Conservation (phyloP, 2,888 invertebrate species). For the Leptogaster cylindrica region DNA sequence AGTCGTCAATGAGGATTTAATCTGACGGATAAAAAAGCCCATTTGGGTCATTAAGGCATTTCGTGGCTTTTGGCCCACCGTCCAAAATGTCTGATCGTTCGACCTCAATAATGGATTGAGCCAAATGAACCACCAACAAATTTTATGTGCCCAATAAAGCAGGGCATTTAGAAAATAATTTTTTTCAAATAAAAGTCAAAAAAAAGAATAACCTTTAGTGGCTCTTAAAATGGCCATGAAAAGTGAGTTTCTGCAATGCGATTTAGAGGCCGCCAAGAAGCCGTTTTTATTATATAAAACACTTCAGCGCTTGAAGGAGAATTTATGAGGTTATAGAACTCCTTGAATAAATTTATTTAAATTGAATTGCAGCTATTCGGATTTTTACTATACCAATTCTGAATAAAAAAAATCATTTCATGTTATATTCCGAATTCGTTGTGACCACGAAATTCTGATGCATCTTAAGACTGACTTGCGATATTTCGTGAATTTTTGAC, state of each 20-base stretch:
- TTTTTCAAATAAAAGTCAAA: conserved; percentile 42
- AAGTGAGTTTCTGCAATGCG: neutral
- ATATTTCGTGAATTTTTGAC: neutral
- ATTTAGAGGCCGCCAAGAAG: neutral
- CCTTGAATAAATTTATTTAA: conserved; percentile 31
- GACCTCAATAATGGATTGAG: conserved; percentile 46
- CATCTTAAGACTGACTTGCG: neutral
- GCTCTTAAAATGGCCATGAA: conserved; percentile 22
- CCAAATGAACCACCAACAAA: conserved; percentile 45
- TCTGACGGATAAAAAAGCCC: no score
- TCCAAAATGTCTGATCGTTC: neutral
- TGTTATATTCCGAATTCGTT: neutral
- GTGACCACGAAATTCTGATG: neutral
- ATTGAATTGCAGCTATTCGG: conserved; percentile 30
- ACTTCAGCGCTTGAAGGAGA: conserved; percentile 14
- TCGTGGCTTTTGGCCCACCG: neutral
- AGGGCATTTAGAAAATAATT: conserved; percentile 42
- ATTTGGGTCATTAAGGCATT: conserved; percentile 11
- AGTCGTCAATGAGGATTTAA: no score
- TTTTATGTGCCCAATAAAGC: conserved; percentile 44
- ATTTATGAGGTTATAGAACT: conserved; percentile 26
- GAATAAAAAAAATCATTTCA: neutral
- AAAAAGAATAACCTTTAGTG: conserved; percentile 40
- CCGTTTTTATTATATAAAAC: conserved; percentile 32
- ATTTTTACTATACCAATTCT: neutral